Evolutionary conservation across 2,113 vertebrate genomes (phyloP).

Genomic region (Tyto alba): DNA sequence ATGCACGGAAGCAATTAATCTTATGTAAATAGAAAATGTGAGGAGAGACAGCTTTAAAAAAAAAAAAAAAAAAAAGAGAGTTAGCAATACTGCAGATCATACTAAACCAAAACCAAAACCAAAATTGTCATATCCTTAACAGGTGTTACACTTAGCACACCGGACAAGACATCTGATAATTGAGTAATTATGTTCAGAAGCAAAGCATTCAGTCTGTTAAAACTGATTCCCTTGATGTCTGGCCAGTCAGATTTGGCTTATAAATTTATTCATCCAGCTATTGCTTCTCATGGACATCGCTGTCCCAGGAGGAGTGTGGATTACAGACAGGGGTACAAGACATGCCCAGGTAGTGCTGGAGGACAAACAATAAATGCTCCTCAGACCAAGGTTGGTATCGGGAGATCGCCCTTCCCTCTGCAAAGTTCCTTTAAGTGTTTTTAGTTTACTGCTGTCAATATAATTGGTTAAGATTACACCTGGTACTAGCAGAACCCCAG

Average conservation of each 20-base stretch:
- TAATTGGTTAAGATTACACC: neutral
- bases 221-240: neutral
- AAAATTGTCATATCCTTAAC: neutral
- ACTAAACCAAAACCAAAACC: neutral
- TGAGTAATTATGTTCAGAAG: slow-evolving; percentile 25
- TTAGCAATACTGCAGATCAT: neutral
- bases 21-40: neutral
- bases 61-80: neutral
- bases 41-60: neutral
- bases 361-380: neutral
- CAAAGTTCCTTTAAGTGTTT: neutral
- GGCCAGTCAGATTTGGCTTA: neutral
- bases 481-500: neutral
- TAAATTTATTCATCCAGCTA: neutral
- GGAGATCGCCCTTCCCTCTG: neutral
- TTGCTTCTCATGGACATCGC: neutral
- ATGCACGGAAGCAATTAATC: neutral
- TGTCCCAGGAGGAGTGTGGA: neutral
- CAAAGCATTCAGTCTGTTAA: neutral
- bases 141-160: neutral
- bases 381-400: slow-evolving; percentile 11
- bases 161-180: neutral
- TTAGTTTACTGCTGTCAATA: neutral
- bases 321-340: neutral
- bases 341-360: neutral